Base-by-base conservation (phyloP, 2,888 invertebrate genomes). In the Melanostoma mellinum region DNA sequence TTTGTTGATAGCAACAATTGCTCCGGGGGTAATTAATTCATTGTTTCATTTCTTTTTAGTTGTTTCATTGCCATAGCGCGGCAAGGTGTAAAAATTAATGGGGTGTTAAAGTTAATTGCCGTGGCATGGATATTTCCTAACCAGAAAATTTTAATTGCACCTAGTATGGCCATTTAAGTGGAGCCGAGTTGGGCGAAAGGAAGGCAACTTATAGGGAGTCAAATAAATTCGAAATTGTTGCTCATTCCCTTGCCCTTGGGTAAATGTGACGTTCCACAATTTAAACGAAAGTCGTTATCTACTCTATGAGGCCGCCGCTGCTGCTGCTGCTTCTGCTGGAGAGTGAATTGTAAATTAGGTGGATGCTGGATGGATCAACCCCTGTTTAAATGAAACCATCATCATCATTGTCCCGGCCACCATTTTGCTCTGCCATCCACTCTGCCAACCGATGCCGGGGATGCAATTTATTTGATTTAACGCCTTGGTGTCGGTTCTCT, bases 401-500 rank as follows among this genome's bases (percentile, higher is more conserved):
- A 42, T 20, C 69, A 69, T 61, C 63, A 74, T 63, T 65, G 53
- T 30, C 68, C 56, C 42, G 48, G 65, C 68, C 73, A 73, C 77
- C 72, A 77, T 82, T 82, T 77, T 75, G 71, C 58, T 35, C 55
- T 5, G 32, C 32, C 46, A 56, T 46, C 36, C 65, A 5, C 36
- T 8, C 9, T 9, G 48, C 10, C 10, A 36, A 40, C n/a, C 35
- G 42, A 42, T 52, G 73, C 35, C 78, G 86, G 87, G 85, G 85
- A 86, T 87, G 85, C 87, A 86, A 87, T 87, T 86, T 86, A 87
- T 86, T 87, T 87, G 86, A 87, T 86, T 87, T 87, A 87, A 82
- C 85, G 86, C 87, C 85, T 73, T 76, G 69, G 85, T 74, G 79
- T 78, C 73, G 77, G 81, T 85, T 73, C 60, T 33, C 44, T 60